These are phyloP conservation scores for Nyctalus aviator DNA, from an alignment of 2,797 vertebrate genomes.

Conservation along the genomic window DNA sequence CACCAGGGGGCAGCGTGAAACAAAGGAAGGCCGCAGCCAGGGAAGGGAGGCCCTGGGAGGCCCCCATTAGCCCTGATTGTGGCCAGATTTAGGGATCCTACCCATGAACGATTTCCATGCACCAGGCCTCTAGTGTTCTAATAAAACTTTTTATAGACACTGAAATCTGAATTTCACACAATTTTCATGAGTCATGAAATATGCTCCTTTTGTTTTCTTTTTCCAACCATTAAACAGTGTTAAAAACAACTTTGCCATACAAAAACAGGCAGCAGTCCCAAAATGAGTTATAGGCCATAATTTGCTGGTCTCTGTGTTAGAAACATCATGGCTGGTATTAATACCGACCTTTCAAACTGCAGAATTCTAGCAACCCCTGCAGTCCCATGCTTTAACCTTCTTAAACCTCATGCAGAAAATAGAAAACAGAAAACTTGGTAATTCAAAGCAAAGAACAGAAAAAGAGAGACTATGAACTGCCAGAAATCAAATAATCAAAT, in stretches of 20 bases:
- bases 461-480: conserved; percentile 59
- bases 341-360: conserved; percentile 12
- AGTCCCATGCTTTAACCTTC: not conserved
- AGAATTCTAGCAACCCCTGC: not conserved
- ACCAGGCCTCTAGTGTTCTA: not conserved
- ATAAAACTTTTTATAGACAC: conserved; percentile 48
- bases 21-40: too few relatives aligned
- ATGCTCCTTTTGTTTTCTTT: conserved; percentile 18
- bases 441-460: conserved; percentile 50
- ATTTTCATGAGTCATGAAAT: conserved; percentile 52
- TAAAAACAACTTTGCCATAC: conserved; percentile 13
- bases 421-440: conserved; percentile 41
- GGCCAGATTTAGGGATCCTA: too few relatives aligned
- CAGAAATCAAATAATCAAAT: conserved; percentile 65
- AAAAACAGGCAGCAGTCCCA: conserved; percentile 44
- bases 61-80: too few relatives aligned
- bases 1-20: too few relatives aligned
- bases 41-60: too few relatives aligned
- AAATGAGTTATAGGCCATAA: not conserved
- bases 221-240: conserved; percentile 39
- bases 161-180: conserved; percentile 36
- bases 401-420: conserved; percentile 38
- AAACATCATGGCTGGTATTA: conserved; percentile 14
- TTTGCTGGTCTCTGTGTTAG: not conserved
- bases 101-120: too few relatives aligned